Evolutionary conservation across 2,113 vertebrate species (phyloP).

Genomic region (Macquaria ambigua): DNA sequence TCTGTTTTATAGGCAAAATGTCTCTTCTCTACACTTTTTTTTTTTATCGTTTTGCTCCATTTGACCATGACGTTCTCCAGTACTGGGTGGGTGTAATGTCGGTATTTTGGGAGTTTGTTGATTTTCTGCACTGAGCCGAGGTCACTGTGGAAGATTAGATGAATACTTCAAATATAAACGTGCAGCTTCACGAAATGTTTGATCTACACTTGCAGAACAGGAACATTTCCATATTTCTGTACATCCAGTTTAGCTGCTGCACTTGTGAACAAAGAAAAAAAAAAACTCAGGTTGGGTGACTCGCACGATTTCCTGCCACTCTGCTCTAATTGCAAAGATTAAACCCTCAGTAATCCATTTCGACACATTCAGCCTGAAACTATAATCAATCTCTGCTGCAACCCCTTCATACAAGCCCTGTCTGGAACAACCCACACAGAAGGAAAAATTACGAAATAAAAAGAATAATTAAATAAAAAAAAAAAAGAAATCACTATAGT

Average conservation of each 20-base stretch:
- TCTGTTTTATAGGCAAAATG: not conserved
- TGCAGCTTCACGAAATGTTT: not conserved
- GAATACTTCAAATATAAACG: not conserved
- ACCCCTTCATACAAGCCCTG: slow-evolving; percentile 2
- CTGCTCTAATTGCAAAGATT: not conserved
- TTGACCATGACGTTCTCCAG: not conserved
- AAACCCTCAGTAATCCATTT: not conserved
- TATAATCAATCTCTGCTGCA: slow-evolving; percentile 10
- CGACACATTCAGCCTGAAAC: not conserved
- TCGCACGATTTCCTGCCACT: not conserved
- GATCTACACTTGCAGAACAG: not conserved
- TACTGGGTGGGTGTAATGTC: not conserved
- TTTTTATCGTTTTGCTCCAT: not conserved
- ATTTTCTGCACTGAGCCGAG: not conserved
- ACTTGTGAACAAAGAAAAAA: not conserved
- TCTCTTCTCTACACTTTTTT: not conserved
- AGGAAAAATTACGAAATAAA: slow-evolving; percentile 72
- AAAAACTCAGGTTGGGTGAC: not conserved
- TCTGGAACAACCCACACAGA: slow-evolving; percentile 83
- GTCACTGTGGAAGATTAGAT: not conserved
- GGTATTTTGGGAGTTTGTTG: not conserved
- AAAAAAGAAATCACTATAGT: slow-evolving; percentile 77
- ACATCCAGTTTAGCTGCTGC: not conserved
- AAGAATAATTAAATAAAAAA: slow-evolving; percentile 46
- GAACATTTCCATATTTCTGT: not conserved